phyloP scores from a whole-genome alignment of 2,113 vertebrate genomes.

The Albula goreensis region DNA sequence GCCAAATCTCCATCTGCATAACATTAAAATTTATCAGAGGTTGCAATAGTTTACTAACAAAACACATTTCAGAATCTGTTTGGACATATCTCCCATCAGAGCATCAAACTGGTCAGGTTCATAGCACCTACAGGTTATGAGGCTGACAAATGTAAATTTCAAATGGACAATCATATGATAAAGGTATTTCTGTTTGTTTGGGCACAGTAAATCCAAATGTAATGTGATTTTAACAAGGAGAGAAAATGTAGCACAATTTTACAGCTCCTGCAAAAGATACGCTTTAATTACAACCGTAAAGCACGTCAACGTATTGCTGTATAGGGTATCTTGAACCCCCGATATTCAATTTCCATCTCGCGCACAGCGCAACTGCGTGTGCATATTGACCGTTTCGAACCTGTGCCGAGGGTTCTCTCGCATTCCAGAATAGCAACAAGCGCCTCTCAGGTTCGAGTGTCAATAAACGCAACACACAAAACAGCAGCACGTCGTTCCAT shows the following conservation, averaged over 20 bases:
- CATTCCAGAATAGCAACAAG: not conserved
- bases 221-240: not conserved
- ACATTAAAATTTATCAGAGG: not conserved
- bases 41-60: not conserved
- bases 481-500: not conserved
- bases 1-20: not conserved
- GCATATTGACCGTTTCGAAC: not conserved
- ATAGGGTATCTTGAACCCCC: not conserved
- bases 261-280: not conserved
- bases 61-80: not conserved
- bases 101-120: not conserved
- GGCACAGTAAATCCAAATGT: not conserved
- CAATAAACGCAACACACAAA: not conserved
- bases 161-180: not conserved
- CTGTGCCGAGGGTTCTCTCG: not conserved
- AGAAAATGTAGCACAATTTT: not conserved
- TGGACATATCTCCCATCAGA: not conserved
- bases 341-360: not conserved
- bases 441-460: not conserved
- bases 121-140: not conserved
- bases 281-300: not conserved
- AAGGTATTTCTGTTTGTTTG: not conserved
- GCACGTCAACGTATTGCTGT: not conserved
- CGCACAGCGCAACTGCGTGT: not conserved
- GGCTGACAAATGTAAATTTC: not conserved